These are phyloP conservation scores for Kryptolebias ocellatus DNA, from an alignment of 2,797 vertebrate genomes.

Conservation along the genomic window DNA sequence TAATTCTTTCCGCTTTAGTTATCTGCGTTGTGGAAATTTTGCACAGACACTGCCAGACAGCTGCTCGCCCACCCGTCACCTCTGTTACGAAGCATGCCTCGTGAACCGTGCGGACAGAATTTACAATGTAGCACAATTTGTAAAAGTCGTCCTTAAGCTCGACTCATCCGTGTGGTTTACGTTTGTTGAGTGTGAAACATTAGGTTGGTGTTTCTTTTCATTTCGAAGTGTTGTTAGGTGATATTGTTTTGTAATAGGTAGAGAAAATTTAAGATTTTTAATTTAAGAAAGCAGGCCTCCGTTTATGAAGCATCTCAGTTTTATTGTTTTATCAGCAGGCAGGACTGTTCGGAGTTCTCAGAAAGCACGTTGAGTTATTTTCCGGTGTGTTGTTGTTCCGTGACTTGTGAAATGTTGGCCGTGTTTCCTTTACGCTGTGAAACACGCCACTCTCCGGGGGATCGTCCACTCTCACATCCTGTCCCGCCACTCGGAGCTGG, in stretches of 20 bases:
- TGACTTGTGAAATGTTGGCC: conserved; percentile 36
- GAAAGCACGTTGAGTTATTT: conserved; percentile 37
- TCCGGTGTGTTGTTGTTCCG: conserved; percentile 46
- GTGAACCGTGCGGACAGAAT: conserved; percentile 45
- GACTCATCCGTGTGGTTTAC: conserved; percentile 41
- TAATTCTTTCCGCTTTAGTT: conserved; percentile 37
- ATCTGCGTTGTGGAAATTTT: conserved; percentile 32
- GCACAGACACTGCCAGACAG: conserved; percentile 69
- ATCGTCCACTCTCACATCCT: too few species aligned
- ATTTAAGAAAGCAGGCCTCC: conserved; percentile 11
- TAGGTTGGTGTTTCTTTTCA: conserved; percentile 10
- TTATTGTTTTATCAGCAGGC: conserved; percentile 26
- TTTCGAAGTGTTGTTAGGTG: conserved; percentile 30
- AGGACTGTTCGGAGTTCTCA: conserved; percentile 17
- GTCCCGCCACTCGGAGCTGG: too few species aligned
- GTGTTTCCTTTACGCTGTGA: conserved; percentile 53
- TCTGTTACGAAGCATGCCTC: conserved; percentile 45
- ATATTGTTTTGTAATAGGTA: conserved; percentile 41
- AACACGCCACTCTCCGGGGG: conserved; percentile 31
- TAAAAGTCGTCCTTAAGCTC: neutral
- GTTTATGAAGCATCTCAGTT: conserved; percentile 26
- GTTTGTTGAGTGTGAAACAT: conserved; percentile 33
- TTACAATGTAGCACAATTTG: conserved; percentile 23
- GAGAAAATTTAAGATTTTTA: conserved; percentile 28
- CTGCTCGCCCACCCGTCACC: conserved; percentile 30